These are phyloP conservation scores for Cebus imitator DNA, from an alignment of 2,113 vertebrate genomes.

Conservation along the genomic window DNA sequence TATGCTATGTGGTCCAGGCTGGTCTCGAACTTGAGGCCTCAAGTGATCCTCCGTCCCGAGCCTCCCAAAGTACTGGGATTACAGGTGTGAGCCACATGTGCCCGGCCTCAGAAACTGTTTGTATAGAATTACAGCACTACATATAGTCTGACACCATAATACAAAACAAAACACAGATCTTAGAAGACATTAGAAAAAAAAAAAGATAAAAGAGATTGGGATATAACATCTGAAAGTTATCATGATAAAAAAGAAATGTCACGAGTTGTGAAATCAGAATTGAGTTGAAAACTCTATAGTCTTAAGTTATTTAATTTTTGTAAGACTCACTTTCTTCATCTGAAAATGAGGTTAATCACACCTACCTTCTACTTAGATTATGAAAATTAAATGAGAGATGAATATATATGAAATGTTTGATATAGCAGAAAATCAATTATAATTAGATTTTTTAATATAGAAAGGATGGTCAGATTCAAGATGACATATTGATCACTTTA, in stretches of 20 bases:
- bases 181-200: background rate
- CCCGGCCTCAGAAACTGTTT: background rate
- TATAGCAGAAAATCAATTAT: background rate
- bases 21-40: too few species aligned
- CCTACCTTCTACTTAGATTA: background rate
- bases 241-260: background rate
- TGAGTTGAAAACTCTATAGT: background rate
- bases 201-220: background rate
- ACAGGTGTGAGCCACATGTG: too few species aligned
- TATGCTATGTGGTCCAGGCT: too few species aligned
- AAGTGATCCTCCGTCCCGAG: too few species aligned
- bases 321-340: background rate
- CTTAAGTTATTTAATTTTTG: background rate
- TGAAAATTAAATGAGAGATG: background rate
- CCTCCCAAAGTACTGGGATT: too few species aligned
- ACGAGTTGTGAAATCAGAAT: background rate
- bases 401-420: background rate
- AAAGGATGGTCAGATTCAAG: background rate
- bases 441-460: background rate
- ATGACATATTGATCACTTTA: background rate
- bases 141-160: background rate
- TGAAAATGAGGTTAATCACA: background rate
- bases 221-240: background rate
- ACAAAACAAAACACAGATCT: background rate
- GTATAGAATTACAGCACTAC: background rate